Base-by-base conservation (phyloP, 2,797 vertebrate species). In the Pangasius mekongensis region DNA sequence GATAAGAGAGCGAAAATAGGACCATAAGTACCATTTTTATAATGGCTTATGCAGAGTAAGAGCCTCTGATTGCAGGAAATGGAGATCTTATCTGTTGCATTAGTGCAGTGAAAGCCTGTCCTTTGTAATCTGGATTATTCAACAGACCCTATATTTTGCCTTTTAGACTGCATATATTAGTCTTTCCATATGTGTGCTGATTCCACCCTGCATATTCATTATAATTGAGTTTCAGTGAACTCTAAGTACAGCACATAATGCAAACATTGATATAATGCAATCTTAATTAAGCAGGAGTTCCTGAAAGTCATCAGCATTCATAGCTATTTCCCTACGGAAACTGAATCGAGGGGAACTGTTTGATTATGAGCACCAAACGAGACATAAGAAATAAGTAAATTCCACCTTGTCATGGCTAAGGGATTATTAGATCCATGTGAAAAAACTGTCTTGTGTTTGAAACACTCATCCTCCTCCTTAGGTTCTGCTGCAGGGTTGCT, bases 1-100 rank as follows among this genome's bases (percentile, higher is more conserved):
- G 90, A 87, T 89, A 73, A 76, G 87, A 83, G 87, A 91, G 86
- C 85, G 89, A 87, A 91, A 93, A 93, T 88, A 90, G 91, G 85
- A 83, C 83, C 87, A 90, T 90, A 91, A 92, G 91, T 91, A 91
- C 89, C 84, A 67, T 80, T 67, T 90, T 93, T 91, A 87, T 92
- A 92, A 93, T 90, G 86, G 88, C 86, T 89, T 91, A 90, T 88
- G 87, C 90, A 90, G 90, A 91, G 86, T 81, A 85, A 90, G 87
- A 86, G 88, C 84, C 91, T 90, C 91, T 85, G 91, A 91, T 91
- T 85, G 90, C 89, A 91, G 89, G 91, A 92, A 93, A 93, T 93
- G 90, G 89, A 92, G 91, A 90, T 91, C 90, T 91, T 93, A 91
- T 91, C 90, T 92, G 62, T 69, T 90, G 76, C 89, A 90, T 92